Base-by-base conservation (phyloP, 2,888 invertebrate species). In the Drosophila meridionalis region DNA sequence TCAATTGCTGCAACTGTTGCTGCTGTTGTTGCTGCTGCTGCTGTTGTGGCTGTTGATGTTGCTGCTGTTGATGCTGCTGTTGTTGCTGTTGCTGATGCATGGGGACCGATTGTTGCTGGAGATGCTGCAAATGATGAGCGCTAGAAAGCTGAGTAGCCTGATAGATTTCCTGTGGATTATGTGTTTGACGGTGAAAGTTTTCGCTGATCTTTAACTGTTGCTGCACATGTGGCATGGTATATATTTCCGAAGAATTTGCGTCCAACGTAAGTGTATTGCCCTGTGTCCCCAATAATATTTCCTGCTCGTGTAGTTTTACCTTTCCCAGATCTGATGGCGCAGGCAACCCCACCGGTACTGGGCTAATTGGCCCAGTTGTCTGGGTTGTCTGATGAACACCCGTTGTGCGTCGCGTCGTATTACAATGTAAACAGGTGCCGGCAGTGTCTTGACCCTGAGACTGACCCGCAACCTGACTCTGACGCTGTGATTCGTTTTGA, bases 301-400 rank as follows among this genome's bases (percentile, higher is more conserved):
- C 61, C 6, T 69, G 60, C 4, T 74, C 56, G 2, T 62, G 67
- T n/a, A 68, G 59, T 34, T 78, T 69, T 0, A 42, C 26, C 28
- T 56, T 61, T 7, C 32, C 12, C 12, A 50, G 26, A 28, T 71
- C 58, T 8, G 65, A 61, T n/a, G 68, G 43, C 12, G 69, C 53
- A n/a, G 89, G 86, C 62, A 92, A 83, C 12, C 93, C 90, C 0
- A 93, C 85, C 2, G 93, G 93, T 5, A 93, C 88, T 2, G 93
- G 93, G 42, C 93, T 93, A 4, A 93, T 92, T 0, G 93, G 93
- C 0, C 93, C 93, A n/a, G 93, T 93, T 14, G 93, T 93, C 69
- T 93, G 93, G 0, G 93, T 93, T 4, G 93, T 93, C 66, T 93
- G 93, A 75, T 93, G 93, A 1, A 93, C 93, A 3, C 93, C 93